Base-by-base conservation (phyloP, 2,888 invertebrate species). In the Nineta flava region DNA sequence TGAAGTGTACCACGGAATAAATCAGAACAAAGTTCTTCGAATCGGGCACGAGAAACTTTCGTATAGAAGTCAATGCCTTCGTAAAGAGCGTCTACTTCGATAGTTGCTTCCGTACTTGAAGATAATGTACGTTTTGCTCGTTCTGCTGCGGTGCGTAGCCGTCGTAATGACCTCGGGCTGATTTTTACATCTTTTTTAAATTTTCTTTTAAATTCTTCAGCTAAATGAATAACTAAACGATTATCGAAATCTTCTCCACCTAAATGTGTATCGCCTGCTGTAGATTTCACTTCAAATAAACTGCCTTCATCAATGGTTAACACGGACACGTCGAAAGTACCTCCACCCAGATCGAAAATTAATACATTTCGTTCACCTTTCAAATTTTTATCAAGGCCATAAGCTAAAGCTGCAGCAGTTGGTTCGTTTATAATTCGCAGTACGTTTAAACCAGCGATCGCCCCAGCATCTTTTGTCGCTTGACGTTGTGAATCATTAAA, bases 81-180 rank as follows among this genome's bases (percentile, higher is more conserved):
- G 59, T 74, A 79, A 12, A 86, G 68, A 7, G 85, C 82, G 61
- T 85, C 83, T 53, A 85, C 80, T 66, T 84, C 83, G 52, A 86
- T 76, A 51, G 74, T 71, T 1, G 85, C 83, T 62, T 86, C 84
- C 0, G 82, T 80, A 65, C 82, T 83, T 2, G 83, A 83, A 3
- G 84, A 84, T 9, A 86, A 65, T 1, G 83, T 85, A 50, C 85
- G 74, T 63, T 86, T 86, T 12, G 84, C 85, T 55, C 83, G 71
- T 67, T 87, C 85, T 46, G 84, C 84, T 10, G 84, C 83, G 1
- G 83, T 84, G 59, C 84, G 71, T 46, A 86, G 67, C 46, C 84
- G 75, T 46, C 84, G 69, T 49, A 84, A 61, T 1, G 83, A 79
- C 52, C 83, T 71, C 4, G 80, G 72, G 64, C 82, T 83, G 16